Evolutionary conservation across 2,888 invertebrate species (phyloP).

Genomic region (Halocaridina rubra): DNA sequence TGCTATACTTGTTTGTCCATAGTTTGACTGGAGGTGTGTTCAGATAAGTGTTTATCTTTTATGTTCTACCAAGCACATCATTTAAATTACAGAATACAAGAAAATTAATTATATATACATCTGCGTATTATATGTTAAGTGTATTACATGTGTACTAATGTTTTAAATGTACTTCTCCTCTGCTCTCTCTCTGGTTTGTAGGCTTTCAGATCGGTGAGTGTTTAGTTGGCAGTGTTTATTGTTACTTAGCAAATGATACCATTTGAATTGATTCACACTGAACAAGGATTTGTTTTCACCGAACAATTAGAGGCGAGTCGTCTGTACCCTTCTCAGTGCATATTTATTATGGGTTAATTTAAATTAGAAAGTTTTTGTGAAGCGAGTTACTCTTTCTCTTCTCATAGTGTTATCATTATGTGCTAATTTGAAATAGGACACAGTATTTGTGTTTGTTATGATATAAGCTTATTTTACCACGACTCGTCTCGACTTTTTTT

Average conservation of each 20-base stretch:
- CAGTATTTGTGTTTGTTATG: no score
- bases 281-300: no score
- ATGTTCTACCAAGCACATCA: not conserved
- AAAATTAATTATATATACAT: no score
- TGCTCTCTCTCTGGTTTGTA: conserved; percentile 62
- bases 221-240: conserved; percentile 33
- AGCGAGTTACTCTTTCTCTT: no score
- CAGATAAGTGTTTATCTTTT: conserved; percentile 24
- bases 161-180: conserved; percentile 57
- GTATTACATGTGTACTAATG: conserved; percentile 57
- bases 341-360: no score
- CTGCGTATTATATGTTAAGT: conserved; percentile 52
- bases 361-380: no score
- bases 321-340: no score
- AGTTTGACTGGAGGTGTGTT: conserved; percentile 49
- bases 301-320: no score
- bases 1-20: conserved; percentile 34
- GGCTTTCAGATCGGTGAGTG: conserved; percentile 64
- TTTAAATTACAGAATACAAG: conserved; percentile 37
- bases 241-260: conserved; percentile 16
- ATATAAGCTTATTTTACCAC: no score
- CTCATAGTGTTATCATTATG: no score
- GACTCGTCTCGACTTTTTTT: no score
- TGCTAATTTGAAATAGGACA: no score
- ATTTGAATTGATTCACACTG: not conserved